Evolutionary conservation across 2,797 vertebrate genomes (phyloP).

Genomic region (Malacoctenus gilli): DNA sequence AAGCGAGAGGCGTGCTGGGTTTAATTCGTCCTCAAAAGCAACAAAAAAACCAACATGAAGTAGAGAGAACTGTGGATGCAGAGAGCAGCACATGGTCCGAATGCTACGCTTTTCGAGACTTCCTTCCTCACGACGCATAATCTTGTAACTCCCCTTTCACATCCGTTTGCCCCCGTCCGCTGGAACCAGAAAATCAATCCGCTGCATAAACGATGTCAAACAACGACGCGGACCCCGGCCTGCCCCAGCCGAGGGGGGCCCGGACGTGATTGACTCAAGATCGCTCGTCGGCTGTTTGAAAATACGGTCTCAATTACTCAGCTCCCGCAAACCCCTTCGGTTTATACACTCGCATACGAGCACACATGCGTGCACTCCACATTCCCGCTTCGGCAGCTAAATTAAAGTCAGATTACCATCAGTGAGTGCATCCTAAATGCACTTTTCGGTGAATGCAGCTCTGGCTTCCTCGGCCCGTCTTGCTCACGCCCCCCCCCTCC

Average conservation of each 20-base stretch:
- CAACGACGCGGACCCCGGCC: slow-evolving; percentile 64
- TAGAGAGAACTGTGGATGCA: slow-evolving; percentile 8
- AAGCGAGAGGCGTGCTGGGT: not conserved
- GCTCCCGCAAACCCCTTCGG: slow-evolving; percentile 48
- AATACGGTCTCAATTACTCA: slow-evolving; percentile 74
- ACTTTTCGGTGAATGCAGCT: slow-evolving; percentile 63
- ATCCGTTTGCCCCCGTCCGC: slow-evolving; percentile 48
- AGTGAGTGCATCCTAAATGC: slow-evolving; percentile 57
- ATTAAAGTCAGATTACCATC: slow-evolving; percentile 79
- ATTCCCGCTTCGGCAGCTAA: slow-evolving; percentile 66
- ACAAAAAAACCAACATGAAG: no score
- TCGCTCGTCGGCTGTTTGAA: slow-evolving; percentile 67
- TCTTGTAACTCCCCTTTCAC: slow-evolving; percentile 45
- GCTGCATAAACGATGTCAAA: slow-evolving; percentile 63
- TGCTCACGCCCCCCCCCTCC: slow-evolving; percentile 58
- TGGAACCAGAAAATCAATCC: slow-evolving; percentile 70
- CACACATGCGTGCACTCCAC: slow-evolving; percentile 54
- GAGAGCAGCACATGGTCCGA: slow-evolving; percentile 46
- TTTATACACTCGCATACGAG: slow-evolving; percentile 36
- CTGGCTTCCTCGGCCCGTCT: slow-evolving; percentile 55
- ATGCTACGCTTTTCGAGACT: slow-evolving; percentile 50
- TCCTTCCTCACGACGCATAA: slow-evolving; percentile 47
- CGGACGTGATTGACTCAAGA: slow-evolving; percentile 73
- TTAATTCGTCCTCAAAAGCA: not conserved
- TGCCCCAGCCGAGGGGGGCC: slow-evolving; percentile 55